phyloP scores from a whole-genome alignment of 2,888 invertebrate species.

The Noctua pronuba region DNA sequence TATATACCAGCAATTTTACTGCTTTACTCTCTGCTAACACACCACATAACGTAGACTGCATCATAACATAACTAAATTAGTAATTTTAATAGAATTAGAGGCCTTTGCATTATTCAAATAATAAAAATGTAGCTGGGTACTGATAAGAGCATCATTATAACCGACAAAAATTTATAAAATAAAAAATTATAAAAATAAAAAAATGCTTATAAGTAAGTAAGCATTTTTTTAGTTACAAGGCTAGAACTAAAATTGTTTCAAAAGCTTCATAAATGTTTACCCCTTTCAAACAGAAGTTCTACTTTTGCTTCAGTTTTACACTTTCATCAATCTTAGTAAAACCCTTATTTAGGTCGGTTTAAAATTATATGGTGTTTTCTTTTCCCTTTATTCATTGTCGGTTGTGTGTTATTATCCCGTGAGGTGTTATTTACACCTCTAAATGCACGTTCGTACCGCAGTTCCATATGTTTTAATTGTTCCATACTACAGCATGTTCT shows the following conservation, averaged over 20 bases:
- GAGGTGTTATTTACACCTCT: conserved; percentile 33
- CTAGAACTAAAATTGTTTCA: too few species aligned
- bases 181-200: too few species aligned
- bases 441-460: conserved; percentile 13
- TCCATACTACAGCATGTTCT: conserved; percentile 34
- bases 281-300: not conserved
- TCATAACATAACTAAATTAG: not conserved
- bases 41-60: not conserved
- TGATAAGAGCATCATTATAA: not conserved
- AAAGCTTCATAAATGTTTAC: not conserved
- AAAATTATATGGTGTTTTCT: conserved; percentile 28
- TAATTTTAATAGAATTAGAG: not conserved
- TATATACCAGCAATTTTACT: not conserved
- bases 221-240: too few species aligned
- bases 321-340: conserved; percentile 10
- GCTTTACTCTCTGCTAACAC: not conserved
- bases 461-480: conserved; percentile 21
- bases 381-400: conserved; percentile 8
- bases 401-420: conserved; percentile 34
- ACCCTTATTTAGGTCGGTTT: conserved; percentile 19
- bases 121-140: not conserved
- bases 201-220: too few species aligned
- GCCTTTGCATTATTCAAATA: not conserved
- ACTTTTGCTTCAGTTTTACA: not conserved
- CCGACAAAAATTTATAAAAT: not conserved